Evolutionary conservation across 2,888 invertebrate genomes (phyloP), one percentile per base, ranked within the genome.

Genomic region (Apodemia mormo): DNA sequence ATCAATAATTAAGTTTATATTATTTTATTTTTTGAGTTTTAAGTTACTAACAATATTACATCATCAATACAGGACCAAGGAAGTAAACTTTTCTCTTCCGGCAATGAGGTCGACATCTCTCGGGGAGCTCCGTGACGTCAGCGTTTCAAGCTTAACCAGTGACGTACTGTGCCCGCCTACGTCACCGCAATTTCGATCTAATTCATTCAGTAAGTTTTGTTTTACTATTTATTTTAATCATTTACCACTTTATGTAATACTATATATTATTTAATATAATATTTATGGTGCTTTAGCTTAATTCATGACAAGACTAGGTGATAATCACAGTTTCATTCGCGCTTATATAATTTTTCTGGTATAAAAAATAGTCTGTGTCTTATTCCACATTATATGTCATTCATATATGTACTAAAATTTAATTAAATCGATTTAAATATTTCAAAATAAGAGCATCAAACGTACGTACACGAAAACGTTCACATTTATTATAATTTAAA

Each of bases 171-270:
- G 89, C 74, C 93, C 92, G 0, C 92, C 90, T 4, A 84, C 87
- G 66, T 87, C 89, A 7, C 79, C 87, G 69, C 93, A 92, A 75
- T 92, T 93, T 71, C 90, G 95, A 64, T 95, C 95, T 29, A 95
- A 95, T 80, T 95, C 95, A n/a, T 95, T 95, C 88, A 95, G 95
- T 95, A 85, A 95, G 95, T 94, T 68, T 68, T 61, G 52, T 54
- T 14, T 45, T 52, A 66, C 58, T 33, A 10, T 12, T 14, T 52
- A n/a, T 52, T 61, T 61, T 64, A 33, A 29, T 64, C 14, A 29
- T 64, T 22, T 64, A 33, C 5, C 4, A 10, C 5, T 66, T 43
- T 9, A 66, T 7, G 43, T 66, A 3, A 37, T 37, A 37, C 5
- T 37, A 37, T 5, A 37, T 37, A 37, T 7, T 37, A 37, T 0